Percentiles rank a stretch among this genome's conserved stretches.
Evolutionary conservation across 2,888 invertebrate species (phyloP).

Genomic region (Melipona beecheii): DNA sequence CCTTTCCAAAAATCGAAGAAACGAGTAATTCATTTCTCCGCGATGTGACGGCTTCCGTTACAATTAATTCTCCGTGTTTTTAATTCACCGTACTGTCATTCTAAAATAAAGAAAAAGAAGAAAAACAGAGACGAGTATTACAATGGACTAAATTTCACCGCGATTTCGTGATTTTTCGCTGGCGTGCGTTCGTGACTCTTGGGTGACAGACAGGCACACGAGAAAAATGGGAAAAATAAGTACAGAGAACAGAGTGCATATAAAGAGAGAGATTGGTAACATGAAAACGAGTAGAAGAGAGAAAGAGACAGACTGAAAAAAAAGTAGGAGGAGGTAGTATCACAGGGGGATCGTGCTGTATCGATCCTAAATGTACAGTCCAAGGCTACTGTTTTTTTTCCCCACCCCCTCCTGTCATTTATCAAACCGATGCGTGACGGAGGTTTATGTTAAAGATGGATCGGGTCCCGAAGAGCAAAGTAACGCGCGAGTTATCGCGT

Average conservation of each 20-base stretch:
- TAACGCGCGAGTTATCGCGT: neutral
- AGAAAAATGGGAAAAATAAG: neutral
- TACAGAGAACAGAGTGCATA: neutral
- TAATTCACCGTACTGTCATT: neutral
- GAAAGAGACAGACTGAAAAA: slow-evolving; percentile 2
- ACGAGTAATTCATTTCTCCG: neutral
- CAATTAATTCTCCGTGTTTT: neutral
- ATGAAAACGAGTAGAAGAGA: slow-evolving; percentile 5
- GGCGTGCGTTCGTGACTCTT: neutral
- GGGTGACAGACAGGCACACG: neutral
- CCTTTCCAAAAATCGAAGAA: no score
- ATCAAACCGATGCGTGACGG: slow-evolving; percentile 25
- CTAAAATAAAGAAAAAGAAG: neutral
- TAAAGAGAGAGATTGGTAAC: neutral
- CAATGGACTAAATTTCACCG: neutral
- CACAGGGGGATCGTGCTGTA: slow-evolving; percentile 57
- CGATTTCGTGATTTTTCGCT: neutral
- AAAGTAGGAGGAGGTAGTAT: slow-evolving; percentile 30
- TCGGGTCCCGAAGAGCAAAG: neutral
- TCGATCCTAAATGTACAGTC: slow-evolving; percentile 61
- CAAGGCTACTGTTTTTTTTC: slow-evolving; percentile 51
- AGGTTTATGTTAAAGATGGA: slow-evolving; percentile 27
- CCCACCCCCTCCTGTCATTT: slow-evolving; percentile 16
- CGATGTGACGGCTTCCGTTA: neutral
- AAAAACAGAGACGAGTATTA: neutral